Conservation (phyloP, 2,113 vertebrate genomes). For the Sula dactylatra region DNA sequence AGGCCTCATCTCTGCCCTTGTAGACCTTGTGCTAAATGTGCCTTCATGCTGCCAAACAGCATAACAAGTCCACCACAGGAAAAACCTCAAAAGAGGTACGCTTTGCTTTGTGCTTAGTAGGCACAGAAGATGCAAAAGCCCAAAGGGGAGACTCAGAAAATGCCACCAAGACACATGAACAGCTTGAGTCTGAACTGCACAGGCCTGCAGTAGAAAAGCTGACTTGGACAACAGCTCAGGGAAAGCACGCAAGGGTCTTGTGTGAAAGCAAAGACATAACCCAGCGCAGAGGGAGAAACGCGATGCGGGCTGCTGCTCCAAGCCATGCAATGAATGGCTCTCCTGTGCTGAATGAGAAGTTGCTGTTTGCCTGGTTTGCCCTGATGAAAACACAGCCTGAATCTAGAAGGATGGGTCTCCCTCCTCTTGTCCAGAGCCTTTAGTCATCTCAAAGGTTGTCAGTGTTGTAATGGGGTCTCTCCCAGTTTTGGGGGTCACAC, state of each 20-base stretch:
- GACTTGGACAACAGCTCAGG: background rate
- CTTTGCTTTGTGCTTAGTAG: background rate
- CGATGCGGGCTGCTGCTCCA: background rate
- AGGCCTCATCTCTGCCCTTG: background rate
- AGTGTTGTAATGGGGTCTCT: fast-evolving
- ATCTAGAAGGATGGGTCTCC: background rate
- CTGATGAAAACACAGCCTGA: background rate
- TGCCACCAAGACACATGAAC: background rate
- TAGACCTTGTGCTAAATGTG: background rate
- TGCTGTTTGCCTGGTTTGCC: background rate
- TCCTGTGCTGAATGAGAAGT: background rate
- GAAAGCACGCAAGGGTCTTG: background rate
- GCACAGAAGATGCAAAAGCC: background rate
- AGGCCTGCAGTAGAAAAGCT: background rate
- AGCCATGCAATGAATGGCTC: background rate
- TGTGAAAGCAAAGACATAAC: background rate
- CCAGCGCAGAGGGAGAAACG: fast-evolving
- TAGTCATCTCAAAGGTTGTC: background rate
- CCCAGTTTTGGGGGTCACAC: background rate
- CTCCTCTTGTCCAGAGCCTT: background rate
- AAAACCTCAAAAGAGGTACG: background rate
- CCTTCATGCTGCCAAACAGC: background rate
- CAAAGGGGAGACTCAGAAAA: background rate
- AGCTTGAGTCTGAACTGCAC: background rate
- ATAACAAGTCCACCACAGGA: background rate